These are phyloP conservation scores for Gerris buenoi DNA, from an alignment of 1,140 invertebrate genomes.

Conservation along the genomic window DNA sequence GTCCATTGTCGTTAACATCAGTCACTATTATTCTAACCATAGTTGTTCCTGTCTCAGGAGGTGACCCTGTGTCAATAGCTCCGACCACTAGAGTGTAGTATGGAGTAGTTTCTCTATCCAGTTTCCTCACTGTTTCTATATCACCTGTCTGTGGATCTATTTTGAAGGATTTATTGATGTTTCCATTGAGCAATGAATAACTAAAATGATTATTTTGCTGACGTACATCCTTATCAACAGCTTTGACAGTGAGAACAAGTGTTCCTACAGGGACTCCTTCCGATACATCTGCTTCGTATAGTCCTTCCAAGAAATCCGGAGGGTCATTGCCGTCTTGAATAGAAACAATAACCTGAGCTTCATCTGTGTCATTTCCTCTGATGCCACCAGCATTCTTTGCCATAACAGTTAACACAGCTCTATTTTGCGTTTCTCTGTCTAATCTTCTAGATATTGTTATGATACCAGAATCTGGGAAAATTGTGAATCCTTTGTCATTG, in stretches of 20 bases:
- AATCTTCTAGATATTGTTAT: constrained; percentile 66
- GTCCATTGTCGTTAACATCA: constrained; percentile 90
- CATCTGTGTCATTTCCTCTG: constrained; percentile 84
- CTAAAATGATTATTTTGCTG: constrained; percentile 83
- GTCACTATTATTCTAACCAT: constrained; percentile 57
- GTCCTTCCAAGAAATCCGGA: constrained; percentile 64
- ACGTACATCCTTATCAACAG: constrained; percentile 78
- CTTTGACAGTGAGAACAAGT: constrained; percentile 61
- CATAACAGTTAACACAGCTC: constrained; percentile 77
- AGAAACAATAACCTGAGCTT: constrained; percentile 80
- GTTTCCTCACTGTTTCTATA: constrained; percentile 52
- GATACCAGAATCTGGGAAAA: constrained; percentile 68
- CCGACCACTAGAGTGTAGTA: constrained; percentile 69
- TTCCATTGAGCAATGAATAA: constrained; percentile 77
- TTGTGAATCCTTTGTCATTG: constrained; percentile 78
- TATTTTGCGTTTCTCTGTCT: constrained; percentile 79
- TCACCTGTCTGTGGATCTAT: constrained; percentile 74
- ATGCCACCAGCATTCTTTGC: constrained; percentile 89
- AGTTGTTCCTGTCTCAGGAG: constrained; percentile 75
- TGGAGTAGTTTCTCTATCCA: constrained; percentile 69
- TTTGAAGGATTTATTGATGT: constrained; percentile 65
- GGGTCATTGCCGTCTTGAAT: constrained; percentile 93
- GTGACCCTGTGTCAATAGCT: constrained; percentile 73
- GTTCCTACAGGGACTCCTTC: constrained; percentile 60
- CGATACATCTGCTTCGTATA: constrained; percentile 59